phyloP scores from a whole-genome alignment of 2,888 invertebrate species.

The Yponomeuta cagnagella region DNA sequence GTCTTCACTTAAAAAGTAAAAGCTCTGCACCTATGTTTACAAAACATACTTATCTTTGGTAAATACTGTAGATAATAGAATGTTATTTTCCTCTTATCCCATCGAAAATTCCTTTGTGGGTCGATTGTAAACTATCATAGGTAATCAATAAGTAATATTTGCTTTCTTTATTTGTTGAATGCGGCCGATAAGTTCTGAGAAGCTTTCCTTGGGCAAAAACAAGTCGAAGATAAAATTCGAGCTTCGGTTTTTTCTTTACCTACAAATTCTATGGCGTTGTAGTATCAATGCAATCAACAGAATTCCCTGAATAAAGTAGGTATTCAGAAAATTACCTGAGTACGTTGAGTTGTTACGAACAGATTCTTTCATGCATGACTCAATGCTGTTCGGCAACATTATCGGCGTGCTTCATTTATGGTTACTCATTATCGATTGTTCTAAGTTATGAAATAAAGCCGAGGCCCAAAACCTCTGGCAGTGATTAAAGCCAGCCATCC shows the following conservation, averaged over 20 bases:
- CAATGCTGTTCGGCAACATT: background rate
- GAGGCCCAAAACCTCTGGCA: slow-evolving; percentile 7
- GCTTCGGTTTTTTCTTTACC: background rate
- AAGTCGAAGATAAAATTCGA: slow-evolving; percentile 2
- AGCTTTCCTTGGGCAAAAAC: background rate
- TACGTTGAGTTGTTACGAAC: background rate
- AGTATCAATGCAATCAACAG: background rate
- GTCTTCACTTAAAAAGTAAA: background rate
- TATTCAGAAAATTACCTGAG: background rate
- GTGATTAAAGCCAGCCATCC: slow-evolving; percentile 7
- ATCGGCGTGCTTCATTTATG: background rate
- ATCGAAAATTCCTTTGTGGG: background rate
- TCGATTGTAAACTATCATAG: slow-evolving; percentile 6
- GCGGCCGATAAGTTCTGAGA: slow-evolving; percentile 21
- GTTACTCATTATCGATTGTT: slow-evolving; percentile 3
- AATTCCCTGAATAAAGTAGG: background rate
- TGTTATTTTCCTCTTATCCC: background rate
- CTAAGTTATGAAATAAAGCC: background rate
- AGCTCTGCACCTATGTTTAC: background rate
- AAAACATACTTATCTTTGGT: background rate
- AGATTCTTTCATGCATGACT: background rate
- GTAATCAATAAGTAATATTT: slow-evolving; percentile 19
- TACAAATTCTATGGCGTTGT: background rate
- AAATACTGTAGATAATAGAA: background rate
- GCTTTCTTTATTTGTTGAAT: slow-evolving; percentile 26